phyloP scores from a whole-genome alignment of 2,113 vertebrate species.

The Nerophis ophidion region DNA sequence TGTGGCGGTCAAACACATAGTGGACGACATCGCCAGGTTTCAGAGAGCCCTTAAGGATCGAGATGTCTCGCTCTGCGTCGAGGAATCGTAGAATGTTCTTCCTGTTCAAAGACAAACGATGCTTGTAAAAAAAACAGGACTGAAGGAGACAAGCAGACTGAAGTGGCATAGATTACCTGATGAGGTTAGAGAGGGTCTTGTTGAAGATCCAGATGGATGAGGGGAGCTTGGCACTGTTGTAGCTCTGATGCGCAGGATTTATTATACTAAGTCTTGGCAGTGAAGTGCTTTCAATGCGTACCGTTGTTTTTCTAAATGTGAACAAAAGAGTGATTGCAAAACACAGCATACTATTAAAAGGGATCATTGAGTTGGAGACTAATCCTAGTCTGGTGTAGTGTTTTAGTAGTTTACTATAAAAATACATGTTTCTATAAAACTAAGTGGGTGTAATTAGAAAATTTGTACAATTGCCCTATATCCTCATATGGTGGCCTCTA shows the following conservation, averaged over 20 bases:
- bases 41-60: constrained; percentile 88
- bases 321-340: neutral
- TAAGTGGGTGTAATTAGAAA: too few relatives aligned
- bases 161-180: constrained; percentile 49
- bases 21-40: constrained; percentile 91
- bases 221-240: constrained; percentile 29
- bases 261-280: neutral
- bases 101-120: constrained; percentile 54
- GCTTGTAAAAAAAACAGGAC: neutral
- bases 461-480: too few relatives aligned
- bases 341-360: neutral
- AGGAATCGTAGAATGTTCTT: constrained; percentile 91
- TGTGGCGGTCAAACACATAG: constrained; percentile 92
- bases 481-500: too few relatives aligned
- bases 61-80: constrained; percentile 93
- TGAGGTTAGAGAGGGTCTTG: constrained; percentile 68
- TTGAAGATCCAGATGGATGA: constrained; percentile 65
- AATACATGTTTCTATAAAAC: too few relatives aligned
- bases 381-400: too few relatives aligned
- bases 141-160: neutral
- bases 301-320: constrained; percentile 42
- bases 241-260: neutral
- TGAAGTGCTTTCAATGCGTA: constrained; percentile 34
- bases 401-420: too few relatives aligned
- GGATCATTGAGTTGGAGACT: too few relatives aligned